phyloP scores from a whole-genome alignment of 2,113 vertebrate species.

The Heterotilapia buettikoferi region DNA sequence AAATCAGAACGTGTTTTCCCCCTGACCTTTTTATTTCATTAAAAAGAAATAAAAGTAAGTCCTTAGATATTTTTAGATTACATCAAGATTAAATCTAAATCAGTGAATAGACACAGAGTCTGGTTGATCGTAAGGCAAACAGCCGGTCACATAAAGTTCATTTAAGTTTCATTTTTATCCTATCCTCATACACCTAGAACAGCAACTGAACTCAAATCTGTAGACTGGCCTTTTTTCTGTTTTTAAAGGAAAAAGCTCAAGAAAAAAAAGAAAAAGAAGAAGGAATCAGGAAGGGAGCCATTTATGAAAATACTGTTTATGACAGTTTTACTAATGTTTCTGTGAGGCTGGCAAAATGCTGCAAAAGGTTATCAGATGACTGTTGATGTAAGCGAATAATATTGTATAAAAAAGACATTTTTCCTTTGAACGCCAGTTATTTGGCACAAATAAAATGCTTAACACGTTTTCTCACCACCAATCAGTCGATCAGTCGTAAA shows the following conservation, averaged over 20 bases:
- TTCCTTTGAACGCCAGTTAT: background rate
- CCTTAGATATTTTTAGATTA: background rate
- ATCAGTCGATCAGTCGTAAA: background rate
- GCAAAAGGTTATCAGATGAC: background rate
- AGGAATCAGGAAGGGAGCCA: background rate
- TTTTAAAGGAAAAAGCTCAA: background rate
- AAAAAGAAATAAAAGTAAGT: background rate
- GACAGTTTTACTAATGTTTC: background rate
- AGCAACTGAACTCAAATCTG: background rate
- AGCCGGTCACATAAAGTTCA: background rate
- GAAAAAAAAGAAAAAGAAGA: background rate
- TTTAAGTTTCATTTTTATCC: background rate
- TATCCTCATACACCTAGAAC: background rate
- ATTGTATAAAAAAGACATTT: background rate
- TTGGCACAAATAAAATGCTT: background rate
- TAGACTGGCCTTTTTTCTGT: background rate
- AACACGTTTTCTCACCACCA: background rate
- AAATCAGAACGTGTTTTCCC: background rate
- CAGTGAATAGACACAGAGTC: too few relatives aligned
- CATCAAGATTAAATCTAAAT: too few relatives aligned
- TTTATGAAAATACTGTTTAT: background rate
- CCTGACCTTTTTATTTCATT: background rate
- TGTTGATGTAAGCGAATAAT: background rate
- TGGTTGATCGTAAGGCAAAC: slow-evolving; percentile 14
- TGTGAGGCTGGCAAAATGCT: background rate